Evolutionary conservation across 2,113 vertebrate species (phyloP), one percentile per base, ranked within the genome.

Genomic region (Scomber colias): DNA sequence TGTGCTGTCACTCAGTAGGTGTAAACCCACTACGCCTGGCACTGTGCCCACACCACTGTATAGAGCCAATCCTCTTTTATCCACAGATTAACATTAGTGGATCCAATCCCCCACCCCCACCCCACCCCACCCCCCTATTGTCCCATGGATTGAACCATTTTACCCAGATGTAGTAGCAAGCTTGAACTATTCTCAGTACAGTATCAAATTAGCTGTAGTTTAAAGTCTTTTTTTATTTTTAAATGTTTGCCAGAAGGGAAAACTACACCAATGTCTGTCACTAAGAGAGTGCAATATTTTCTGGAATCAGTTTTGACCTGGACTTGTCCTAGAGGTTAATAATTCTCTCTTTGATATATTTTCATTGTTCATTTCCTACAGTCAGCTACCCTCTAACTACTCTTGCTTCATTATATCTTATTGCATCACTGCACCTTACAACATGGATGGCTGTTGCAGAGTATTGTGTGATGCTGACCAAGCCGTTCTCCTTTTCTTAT

Each of bases 381-480:
- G 64, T 11, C 53, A 59, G 21, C 17, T 15, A 54, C 12, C 16
- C 11, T 31, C 1, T 13, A 21, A 65, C 53, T 10, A 9, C 6
- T 24, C 24, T 17, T 27, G 15, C 51, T 53, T 61, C n/a, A 68
- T 66, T 11, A 15, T 71, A 19, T 54, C 40, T 9, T 53, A 56
- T 75, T 83, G 67, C 50, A 46, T 77, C 69, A 35, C 16, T 24
- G 19, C 16, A 60, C 62, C 45, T 30, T 48, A 11, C 21, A 19
- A 7, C 19, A 4, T 6, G 16, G 1, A 12, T 17, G 12, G 48
- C 13, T 24, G 16, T 68, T 66, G 67, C 48, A 49, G 17, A 30
- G 21, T n/a, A 12, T 24, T 62, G 66, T 76, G 16, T 11, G 53
- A 71, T 40, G 51, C 75, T 87, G 71, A 87, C 78, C 40, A n/a